These are phyloP conservation scores for Cynoglossus semilaevis DNA, from an alignment of 2,113 vertebrate species.

Conservation along the genomic window DNA sequence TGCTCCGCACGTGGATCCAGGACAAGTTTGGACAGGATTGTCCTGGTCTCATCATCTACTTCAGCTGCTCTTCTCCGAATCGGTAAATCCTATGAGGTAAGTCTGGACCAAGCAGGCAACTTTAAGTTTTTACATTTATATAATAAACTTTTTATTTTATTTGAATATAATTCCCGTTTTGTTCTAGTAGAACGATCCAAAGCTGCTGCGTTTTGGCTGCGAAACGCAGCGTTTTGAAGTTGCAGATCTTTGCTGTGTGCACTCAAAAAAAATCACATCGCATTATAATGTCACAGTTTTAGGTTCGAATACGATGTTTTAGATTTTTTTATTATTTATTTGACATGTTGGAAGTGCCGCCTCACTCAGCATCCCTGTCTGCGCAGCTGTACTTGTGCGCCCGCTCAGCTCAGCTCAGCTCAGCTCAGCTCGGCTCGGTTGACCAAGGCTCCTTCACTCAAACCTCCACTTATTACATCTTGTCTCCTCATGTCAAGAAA, in stretches of 20 bases:
- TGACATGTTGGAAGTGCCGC: neutral
- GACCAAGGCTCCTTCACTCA: no score
- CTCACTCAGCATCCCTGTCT: slow-evolving; percentile 54
- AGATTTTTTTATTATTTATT: neutral
- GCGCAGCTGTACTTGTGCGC: slow-evolving; percentile 34
- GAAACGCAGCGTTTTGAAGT: slow-evolving; percentile 23
- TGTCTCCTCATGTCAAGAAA: no score
- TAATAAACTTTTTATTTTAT: no score
- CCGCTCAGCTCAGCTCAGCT: no score
- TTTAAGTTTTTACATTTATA: no score
- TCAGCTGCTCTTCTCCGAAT: slow-evolving; percentile 17
- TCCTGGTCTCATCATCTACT: slow-evolving; percentile 18
- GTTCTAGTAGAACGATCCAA: no score
- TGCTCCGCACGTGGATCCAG: slow-evolving; percentile 35
- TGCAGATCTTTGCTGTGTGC: slow-evolving; percentile 1
- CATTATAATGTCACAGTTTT: neutral
- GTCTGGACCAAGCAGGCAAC: no score
- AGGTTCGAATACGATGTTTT: neutral
- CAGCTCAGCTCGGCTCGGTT: no score
- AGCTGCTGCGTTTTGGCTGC: neutral
- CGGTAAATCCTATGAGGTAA: slow-evolving; percentile 49
- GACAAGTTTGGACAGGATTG: slow-evolving; percentile 59
- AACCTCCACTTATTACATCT: no score
- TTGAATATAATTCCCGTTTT: no score
- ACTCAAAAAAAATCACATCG: no score